Evolutionary conservation across 2,888 invertebrate genomes (phyloP).

Genomic region (Beris morrisii): DNA sequence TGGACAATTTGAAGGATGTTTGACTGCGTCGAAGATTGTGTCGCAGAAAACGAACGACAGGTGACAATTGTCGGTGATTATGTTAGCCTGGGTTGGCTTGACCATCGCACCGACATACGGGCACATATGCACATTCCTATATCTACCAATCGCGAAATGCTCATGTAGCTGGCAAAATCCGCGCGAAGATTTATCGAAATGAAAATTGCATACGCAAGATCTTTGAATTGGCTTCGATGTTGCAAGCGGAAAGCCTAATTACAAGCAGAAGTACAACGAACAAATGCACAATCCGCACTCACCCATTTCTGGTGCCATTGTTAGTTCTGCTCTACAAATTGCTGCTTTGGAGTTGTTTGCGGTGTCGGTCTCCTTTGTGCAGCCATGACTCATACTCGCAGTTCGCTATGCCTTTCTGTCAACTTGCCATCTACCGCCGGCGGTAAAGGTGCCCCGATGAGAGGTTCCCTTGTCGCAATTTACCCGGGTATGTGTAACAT

Average conservation of each 20-base stretch:
- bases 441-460: constrained; percentile 6
- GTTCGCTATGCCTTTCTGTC: neutral
- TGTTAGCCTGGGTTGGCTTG: constrained; percentile 4
- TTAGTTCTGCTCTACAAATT: constrained; percentile 24
- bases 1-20: constrained; percentile 30
- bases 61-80: constrained; percentile 27
- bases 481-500: no score
- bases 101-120: no score
- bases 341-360: neutral
- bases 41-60: constrained; percentile 24
- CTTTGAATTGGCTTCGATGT: no score
- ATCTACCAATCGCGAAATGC: neutral
- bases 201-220: constrained; percentile 1
- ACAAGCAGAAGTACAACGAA: constrained; percentile 8
- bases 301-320: constrained; percentile 9
- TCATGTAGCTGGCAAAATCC: neutral
- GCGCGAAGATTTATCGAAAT: constrained; percentile 11
- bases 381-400: constrained; percentile 1
- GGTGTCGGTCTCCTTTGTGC: constrained; percentile 16
- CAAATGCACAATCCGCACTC: constrained; percentile 12
- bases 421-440: constrained; percentile 2
- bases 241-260: neutral
- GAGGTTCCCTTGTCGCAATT: neutral
- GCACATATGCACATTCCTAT: neutral
- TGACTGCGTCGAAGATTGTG: constrained; percentile 23